These are phyloP conservation scores for Meganola albula DNA, from an alignment of 2,888 invertebrate genomes.

Conservation along the genomic window DNA sequence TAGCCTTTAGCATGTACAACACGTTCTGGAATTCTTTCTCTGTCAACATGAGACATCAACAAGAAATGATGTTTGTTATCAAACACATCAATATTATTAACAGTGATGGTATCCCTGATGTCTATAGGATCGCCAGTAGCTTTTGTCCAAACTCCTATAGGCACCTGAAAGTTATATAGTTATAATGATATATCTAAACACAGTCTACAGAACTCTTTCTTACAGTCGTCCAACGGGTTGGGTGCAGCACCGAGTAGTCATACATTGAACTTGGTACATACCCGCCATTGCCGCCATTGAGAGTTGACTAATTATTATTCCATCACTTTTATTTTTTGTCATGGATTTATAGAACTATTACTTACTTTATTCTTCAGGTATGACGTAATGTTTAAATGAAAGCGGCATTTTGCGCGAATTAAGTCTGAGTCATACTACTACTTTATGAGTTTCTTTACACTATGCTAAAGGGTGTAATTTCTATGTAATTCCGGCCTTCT, in stretches of 20 bases:
- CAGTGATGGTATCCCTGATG: slow-evolving; percentile 82
- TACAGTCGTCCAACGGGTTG: no score
- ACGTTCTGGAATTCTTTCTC: slow-evolving; percentile 94
- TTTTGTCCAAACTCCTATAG: slow-evolving; percentile 14
- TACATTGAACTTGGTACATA: no score
- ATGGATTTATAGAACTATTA: background rate
- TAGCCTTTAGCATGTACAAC: slow-evolving; percentile 95
- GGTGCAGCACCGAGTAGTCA: no score
- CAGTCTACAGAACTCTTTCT: background rate
- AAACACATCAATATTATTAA: slow-evolving; percentile 80
- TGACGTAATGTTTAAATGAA: no score
- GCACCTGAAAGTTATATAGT: slow-evolving; percentile 7
- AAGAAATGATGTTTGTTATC: slow-evolving; percentile 40
- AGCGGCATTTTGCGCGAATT: no score
- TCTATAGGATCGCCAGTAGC: slow-evolving; percentile 61
- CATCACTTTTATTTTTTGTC: background rate
- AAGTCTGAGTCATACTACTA: background rate
- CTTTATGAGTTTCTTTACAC: background rate
- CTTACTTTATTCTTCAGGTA: no score
- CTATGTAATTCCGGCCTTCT: background rate
- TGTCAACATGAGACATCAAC: slow-evolving; percentile 79
- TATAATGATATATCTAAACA: background rate
- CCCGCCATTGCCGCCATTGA: no score
- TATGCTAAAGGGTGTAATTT: background rate
- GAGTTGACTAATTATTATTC: background rate